Base-by-base conservation (phyloP, 2,888 invertebrate genomes). In the Patella pellucida region DNA sequence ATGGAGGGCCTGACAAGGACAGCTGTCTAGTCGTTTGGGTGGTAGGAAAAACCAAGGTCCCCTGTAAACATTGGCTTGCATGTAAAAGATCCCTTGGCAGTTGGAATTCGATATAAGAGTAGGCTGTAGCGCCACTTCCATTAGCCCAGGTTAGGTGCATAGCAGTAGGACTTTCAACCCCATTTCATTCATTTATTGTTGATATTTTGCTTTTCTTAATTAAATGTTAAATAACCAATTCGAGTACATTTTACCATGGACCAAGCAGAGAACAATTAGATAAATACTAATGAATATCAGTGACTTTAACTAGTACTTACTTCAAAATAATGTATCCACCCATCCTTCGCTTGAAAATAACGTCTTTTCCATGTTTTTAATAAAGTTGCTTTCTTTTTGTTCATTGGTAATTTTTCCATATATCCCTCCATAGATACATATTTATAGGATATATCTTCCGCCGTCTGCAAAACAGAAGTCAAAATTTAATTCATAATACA, bases 311-410 rank as follows among this genome's bases (percentile, higher is more conserved):
- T 4, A 27, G n/a, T 16, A 23, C 50, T 79, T 85, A 92, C 92
- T 88, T 92, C 92, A 87, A 91, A 93, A 82, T 92, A 92, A 81
- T 91, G 91, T 31, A 93, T 88, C 83, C 92, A 89, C n/a, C 93
- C 93, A 82, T 93, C 92, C 78, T 91, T 89, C n/a, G 92, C 91
- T 78, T 90, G 89, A 86, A 93, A 93, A 86, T 92, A 93, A 78
- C 92, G 89, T 72, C 92, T 87, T 82, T 93, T 93, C 93, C 93
- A 93, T 7, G 93, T 92, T 84, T 93, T 93, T 87, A 93, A 92
- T 72, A 93, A 90, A 1, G 93, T 93, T 0, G 92, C 92, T 80
- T 93, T 92, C 78, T 91, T 92, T 81, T 92, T 90, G 76, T 92
- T 92, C 78, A 92, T 89, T 1, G 92, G 92, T 74, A 93, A 83